Conservation (phyloP, 2,113 vertebrate genomes). For the Melanotaenia duboulayi region DNA sequence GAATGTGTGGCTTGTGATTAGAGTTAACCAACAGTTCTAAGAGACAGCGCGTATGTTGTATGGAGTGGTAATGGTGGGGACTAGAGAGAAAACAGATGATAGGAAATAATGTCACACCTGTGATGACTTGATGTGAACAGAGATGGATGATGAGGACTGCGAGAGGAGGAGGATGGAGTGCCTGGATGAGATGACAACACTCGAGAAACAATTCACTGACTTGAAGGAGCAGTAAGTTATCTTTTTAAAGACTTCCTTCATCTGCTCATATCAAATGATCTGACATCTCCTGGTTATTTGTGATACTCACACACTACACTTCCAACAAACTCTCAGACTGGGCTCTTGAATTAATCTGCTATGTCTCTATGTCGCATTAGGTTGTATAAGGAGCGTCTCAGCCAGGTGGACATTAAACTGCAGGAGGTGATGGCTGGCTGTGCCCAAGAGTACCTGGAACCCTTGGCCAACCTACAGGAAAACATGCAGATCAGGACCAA, state of each 20-base stretch:
- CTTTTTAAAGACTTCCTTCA: too few species aligned
- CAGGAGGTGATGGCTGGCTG: conserved; percentile 98
- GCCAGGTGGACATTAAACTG: conserved; percentile 97
- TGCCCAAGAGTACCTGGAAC: conserved; percentile 97
- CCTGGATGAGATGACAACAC: conserved; percentile 98
- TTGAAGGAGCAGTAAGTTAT: conserved; percentile 96
- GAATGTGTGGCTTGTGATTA: neutral
- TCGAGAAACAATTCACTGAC: conserved; percentile 99
- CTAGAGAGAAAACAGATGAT: neutral
- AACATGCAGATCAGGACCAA: conserved; percentile 99
- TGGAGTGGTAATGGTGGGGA: neutral
- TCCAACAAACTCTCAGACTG: neutral
- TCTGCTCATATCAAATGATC: neutral
- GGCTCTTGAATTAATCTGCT: accelerated
- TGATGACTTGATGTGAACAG: conserved; percentile 74
- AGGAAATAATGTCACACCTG: neutral
- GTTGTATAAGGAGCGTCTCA: conserved; percentile 96
- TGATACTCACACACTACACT: neutral
- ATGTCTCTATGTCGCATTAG: conserved; percentile 43
- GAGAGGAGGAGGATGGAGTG: conserved; percentile 99
- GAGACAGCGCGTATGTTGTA: neutral
- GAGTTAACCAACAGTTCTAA: neutral
- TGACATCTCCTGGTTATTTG: neutral
- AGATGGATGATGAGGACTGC: conserved; percentile 99
- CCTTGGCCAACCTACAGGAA: conserved; percentile 96